phyloP scores from a whole-genome alignment of 2,113 vertebrate species.

The Archilochus colubris region DNA sequence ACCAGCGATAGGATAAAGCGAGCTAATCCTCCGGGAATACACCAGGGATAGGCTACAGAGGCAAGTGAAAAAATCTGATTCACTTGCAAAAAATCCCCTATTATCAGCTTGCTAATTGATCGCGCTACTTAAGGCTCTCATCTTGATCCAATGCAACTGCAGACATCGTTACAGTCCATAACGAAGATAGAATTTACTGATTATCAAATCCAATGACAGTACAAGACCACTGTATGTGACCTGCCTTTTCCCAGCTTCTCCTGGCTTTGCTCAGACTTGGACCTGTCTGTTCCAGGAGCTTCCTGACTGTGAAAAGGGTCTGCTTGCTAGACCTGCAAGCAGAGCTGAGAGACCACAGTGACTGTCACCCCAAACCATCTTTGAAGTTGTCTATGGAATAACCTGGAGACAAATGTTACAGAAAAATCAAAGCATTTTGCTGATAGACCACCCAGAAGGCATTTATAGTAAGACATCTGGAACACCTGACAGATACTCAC shows the following conservation, averaged over 20 bases:
- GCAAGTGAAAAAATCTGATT: not conserved
- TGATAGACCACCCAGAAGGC: not conserved
- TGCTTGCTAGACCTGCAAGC: not conserved
- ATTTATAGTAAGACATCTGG: not conserved
- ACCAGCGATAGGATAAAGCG: not conserved
- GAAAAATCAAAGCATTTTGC: not conserved
- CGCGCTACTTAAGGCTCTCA: not conserved
- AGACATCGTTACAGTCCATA: not conserved
- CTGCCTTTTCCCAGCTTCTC: not conserved
- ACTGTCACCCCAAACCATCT: not conserved
- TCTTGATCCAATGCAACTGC: not conserved
- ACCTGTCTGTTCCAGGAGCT: not conserved
- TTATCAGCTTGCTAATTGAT: not conserved
- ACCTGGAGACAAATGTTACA: not conserved
- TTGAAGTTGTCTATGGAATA: not conserved
- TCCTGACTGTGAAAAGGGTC: not conserved
- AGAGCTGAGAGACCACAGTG: not conserved
- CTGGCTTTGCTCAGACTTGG: not conserved
- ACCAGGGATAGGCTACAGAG: not conserved
- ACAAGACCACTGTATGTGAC: not conserved
- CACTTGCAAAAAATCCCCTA: rapidly evolving
- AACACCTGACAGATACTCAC: not conserved
- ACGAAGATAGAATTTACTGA: not conserved
- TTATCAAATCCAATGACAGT: not conserved
- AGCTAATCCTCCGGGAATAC: not conserved